Evolutionary conservation across 2,113 vertebrate genomes (phyloP), one percentile per base, ranked within the genome.

Genomic region (Notiomystis cincta): DNA sequence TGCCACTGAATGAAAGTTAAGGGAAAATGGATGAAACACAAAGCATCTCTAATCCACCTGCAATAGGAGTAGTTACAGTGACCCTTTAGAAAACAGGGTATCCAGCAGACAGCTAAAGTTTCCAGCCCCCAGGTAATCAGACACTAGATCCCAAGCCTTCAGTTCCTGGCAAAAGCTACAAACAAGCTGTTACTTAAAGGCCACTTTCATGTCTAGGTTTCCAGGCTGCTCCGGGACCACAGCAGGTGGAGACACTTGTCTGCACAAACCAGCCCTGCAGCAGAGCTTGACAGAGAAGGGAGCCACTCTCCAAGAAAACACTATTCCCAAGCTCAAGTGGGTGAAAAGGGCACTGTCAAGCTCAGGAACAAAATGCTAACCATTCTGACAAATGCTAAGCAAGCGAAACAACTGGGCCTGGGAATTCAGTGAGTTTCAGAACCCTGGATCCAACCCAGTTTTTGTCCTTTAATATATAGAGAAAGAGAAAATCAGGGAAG

Each of bases 131-230:
- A 44, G 15, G 89, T 71, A 95, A 95, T 83, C 69, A 73, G 91
- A 95, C 72, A 94, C 95, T 67, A 66, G 60, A 83, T 90, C 69
- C 64, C 76, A 73, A 93, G 76, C 76, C 76, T 90, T 38, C 80
- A 40, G 80, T 48, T 93, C 86, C 94, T 81, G 91, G 56, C 80
- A 96, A 67, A 90, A 89, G 56, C 76, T 31, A 90, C 76, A 86
- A 92, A 87, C 67, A 95, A 87, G 77, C 80, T 67, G 35, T 58
- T 93, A 71, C 64, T 92, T 92, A 95, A 97, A 89, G 60, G 91
- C 83, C 72, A 92, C 94, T 91, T 93, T 96, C 89, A 95, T 8
- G 5, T 90, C 94, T 92, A 89, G 38, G 56, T 86, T 96, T 92
- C 69, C 91, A 42, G 28, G 60, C 33, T 87, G 75, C 86, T 56